These are phyloP conservation scores for Sanderia malayensis DNA, from an alignment of 30 jellyfish, hydroid and myxozoan species.

Conservation along the genomic window DNA sequence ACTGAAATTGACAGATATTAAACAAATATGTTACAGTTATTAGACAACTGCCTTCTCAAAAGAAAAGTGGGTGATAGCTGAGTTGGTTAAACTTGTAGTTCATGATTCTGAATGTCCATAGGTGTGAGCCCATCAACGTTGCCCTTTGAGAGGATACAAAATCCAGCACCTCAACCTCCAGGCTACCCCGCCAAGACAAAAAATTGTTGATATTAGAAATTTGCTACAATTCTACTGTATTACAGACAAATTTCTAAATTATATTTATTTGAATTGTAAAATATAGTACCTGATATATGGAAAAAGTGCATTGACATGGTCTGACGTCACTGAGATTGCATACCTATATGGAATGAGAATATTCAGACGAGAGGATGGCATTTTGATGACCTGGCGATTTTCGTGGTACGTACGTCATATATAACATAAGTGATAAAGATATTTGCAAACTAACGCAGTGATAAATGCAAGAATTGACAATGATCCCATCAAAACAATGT, in stretches of 20 bases:
- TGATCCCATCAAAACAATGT: slow-evolving; percentile 46
- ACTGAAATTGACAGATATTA: slow-evolving; percentile 22
- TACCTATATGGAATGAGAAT: slow-evolving; percentile 44
- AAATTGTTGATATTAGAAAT: too few species aligned
- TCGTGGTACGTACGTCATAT: not conserved
- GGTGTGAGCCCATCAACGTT: too few species aligned
- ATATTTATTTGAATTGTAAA: too few species aligned
- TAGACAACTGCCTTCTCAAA: not conserved
- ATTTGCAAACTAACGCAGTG: slow-evolving; percentile 41
- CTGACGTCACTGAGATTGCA: slow-evolving; percentile 66
- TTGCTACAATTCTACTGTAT: too few species aligned
- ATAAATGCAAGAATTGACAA: slow-evolving; percentile 39
- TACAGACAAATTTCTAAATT: too few species aligned
- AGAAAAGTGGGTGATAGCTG: not conserved
- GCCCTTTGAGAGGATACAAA: too few species aligned
- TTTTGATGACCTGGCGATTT: not conserved
- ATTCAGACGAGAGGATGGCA: not conserved
- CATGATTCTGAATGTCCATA: not conserved
- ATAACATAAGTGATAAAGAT: not conserved
- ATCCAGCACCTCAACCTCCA: too few species aligned
- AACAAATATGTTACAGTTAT: not conserved
- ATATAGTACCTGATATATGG: slow-evolving; percentile 69
- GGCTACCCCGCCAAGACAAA: too few species aligned
- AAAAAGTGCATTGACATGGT: slow-evolving; percentile 64
- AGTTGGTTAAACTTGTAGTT: not conserved